phyloP scores from a whole-genome alignment of 2,113 vertebrate species.

The Pundamilia nyererei region DNA sequence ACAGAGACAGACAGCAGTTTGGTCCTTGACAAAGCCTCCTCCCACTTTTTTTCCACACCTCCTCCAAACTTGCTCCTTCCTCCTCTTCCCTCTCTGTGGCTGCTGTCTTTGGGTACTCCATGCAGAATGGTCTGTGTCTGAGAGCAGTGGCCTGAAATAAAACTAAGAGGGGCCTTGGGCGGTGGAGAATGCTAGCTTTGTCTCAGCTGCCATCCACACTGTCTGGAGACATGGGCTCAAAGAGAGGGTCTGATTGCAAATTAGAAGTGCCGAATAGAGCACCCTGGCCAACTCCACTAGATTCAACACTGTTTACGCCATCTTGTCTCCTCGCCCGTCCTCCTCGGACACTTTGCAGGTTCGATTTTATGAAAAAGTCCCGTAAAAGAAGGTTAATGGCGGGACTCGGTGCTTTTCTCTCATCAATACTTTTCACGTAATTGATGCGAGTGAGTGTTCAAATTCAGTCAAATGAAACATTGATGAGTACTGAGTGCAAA shows the following conservation, averaged over 20 bases:
- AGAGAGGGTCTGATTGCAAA: slow-evolving; percentile 72
- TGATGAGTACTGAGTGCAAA: slow-evolving; percentile 14
- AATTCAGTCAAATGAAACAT: slow-evolving; percentile 12
- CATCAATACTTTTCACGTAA: not conserved
- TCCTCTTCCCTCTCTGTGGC: slow-evolving; percentile 35
- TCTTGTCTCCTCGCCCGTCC: not conserved
- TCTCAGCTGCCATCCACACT: slow-evolving; percentile 69
- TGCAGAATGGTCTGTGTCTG: slow-evolving; percentile 63
- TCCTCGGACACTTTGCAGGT: not conserved
- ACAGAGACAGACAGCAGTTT: slow-evolving; percentile 10
- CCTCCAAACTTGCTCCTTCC: slow-evolving; percentile 27
- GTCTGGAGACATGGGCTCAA: slow-evolving; percentile 64
- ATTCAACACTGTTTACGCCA: not conserved
- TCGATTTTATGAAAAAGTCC: not conserved
- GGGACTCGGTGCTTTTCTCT: not conserved
- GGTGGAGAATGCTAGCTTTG: slow-evolving; percentile 69
- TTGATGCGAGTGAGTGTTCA: not conserved
- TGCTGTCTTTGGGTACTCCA: slow-evolving; percentile 47
- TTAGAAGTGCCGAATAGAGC: slow-evolving; percentile 50
- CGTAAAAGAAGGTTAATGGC: not conserved
- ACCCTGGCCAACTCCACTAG: slow-evolving; percentile 1
- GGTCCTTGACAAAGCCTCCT: slow-evolving; percentile 35
- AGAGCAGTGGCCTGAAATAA: slow-evolving; percentile 70
- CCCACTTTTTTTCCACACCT: slow-evolving; percentile 32
- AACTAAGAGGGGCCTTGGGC: slow-evolving; percentile 60